Base-by-base conservation (phyloP, 2,797 vertebrate species). In the Gymnopithys bicolor region DNA sequence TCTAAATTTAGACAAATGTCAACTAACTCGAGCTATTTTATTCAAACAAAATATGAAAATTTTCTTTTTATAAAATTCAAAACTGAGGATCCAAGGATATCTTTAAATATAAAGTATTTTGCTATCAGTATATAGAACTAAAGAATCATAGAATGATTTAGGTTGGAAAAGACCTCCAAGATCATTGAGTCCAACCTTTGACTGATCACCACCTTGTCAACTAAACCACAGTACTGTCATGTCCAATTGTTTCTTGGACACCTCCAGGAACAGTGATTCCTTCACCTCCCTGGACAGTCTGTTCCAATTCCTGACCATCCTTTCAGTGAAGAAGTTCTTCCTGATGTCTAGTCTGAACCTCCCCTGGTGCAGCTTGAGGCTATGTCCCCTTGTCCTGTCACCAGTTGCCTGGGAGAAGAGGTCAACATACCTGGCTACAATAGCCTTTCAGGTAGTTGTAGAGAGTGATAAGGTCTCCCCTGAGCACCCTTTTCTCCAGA, bases 361-460 rank as follows among this genome's bases (percentile, higher is more conserved):
- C 21, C 10, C 7, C 23, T 21, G 28, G 2, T 10, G 14, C 1
- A 51, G 10, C 17, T 39, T 25, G 14, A 39, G 28, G 14, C 7
- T 14, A 19, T 19, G 13, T 27, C 10, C 10, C 49, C 10, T 45
- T 1, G 0, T 58, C 27, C 35, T 48, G 41, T 23, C 24, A 11
- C 15, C 9, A 9, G 7, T 43, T 56, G 39, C 22, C 67, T 28
- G 23, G 19, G 10, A 71, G 27, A 51, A 30, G 13, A 45, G 37
- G 17, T 11, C 0, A 0, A 51, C 11, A 19, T 23, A 21, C 9
- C 9, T 37, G 11, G 19, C 7, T 62, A 22, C 16, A 37, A 1
- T 1, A 4, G 30, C n/a, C 35, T 56, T 63, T 62, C 13, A 45
- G 14, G 23, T 7, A 24, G 19, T 8, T 55, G 9, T 18, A n/a